phyloP scores from a whole-genome alignment of 2,113 vertebrate genomes.

The Garra rufa region DNA sequence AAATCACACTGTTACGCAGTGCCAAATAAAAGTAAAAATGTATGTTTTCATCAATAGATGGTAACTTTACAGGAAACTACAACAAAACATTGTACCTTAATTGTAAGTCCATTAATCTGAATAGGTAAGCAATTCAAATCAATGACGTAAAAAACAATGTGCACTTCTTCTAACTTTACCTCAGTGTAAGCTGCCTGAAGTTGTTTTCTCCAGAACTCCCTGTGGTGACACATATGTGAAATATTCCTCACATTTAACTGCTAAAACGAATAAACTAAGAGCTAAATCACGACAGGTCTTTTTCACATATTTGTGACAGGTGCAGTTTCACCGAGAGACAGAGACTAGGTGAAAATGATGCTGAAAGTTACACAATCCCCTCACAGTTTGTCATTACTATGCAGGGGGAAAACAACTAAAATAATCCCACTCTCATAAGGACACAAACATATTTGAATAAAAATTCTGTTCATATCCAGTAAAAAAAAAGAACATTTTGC shows the following conservation, averaged over 20 bases:
- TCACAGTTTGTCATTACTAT: constrained; percentile 19
- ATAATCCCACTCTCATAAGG: neutral
- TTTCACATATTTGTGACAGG: neutral
- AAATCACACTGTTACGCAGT: neutral
- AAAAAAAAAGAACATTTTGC: neutral
- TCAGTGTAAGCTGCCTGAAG: neutral
- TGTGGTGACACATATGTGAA: neutral
- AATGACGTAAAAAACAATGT: neutral
- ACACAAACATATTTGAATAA: neutral
- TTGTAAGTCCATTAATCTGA: neutral
- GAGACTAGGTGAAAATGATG: neutral
- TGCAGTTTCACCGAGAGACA: neutral
- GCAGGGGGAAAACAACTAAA: neutral
- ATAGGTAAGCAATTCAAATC: neutral
- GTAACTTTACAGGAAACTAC: neutral
- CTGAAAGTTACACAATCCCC: constrained; percentile 6
- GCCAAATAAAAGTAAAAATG: neutral
- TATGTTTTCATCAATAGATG: neutral
- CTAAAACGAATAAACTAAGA: neutral
- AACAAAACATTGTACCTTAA: neutral
- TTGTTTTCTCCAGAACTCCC: neutral
- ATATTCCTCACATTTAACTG: neutral
- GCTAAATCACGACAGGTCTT: neutral
- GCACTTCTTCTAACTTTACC: neutral
- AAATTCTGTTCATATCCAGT: neutral